Evolutionary conservation across 1,140 invertebrate species (phyloP).

Genomic region (Drosophila nannoptera): DNA sequence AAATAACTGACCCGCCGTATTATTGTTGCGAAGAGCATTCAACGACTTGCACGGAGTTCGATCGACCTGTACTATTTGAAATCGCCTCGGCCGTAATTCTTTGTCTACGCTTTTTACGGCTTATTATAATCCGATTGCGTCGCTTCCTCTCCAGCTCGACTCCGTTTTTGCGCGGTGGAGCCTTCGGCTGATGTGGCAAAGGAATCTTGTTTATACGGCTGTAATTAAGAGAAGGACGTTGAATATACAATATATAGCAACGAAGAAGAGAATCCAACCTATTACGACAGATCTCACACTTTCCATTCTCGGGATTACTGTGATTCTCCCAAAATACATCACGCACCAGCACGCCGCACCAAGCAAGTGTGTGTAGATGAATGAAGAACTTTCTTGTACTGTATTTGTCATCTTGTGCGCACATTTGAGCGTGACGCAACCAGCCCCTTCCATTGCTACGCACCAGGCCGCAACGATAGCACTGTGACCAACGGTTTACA

Average conservation of each 20-base stretch:
- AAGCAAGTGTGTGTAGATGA: conserved; percentile 24
- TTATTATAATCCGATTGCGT: not conserved
- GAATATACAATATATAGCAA: not conserved
- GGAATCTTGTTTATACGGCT: conserved; percentile 18
- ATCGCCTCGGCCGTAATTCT: not conserved
- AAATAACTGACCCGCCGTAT: not conserved
- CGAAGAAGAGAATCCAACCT: not conserved
- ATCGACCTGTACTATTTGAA: not conserved
- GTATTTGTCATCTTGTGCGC: conserved; percentile 30
- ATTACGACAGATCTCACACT: conserved; percentile 11
- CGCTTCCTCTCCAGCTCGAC: not conserved
- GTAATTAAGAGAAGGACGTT: conserved; percentile 1
- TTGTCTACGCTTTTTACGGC: conserved; percentile 14
- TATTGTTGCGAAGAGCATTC: not conserved
- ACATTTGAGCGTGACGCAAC: conserved; percentile 32
- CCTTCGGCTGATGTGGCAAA: conserved; percentile 34
- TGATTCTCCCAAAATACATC: conserved; percentile 30
- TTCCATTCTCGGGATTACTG: conserved; percentile 7
- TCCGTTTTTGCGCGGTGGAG: conserved; percentile 23
- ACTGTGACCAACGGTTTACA: conserved; percentile 15
- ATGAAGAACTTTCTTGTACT: conserved; percentile 28
- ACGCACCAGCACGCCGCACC: conserved; percentile 27
- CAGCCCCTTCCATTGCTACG: conserved; percentile 1
- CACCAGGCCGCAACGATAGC: conserved; percentile 23
- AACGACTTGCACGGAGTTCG: not conserved